These are phyloP conservation scores for Leptonema lineaticorne DNA, from an alignment of 1,140 invertebrate genomes.

Conservation along the genomic window DNA sequence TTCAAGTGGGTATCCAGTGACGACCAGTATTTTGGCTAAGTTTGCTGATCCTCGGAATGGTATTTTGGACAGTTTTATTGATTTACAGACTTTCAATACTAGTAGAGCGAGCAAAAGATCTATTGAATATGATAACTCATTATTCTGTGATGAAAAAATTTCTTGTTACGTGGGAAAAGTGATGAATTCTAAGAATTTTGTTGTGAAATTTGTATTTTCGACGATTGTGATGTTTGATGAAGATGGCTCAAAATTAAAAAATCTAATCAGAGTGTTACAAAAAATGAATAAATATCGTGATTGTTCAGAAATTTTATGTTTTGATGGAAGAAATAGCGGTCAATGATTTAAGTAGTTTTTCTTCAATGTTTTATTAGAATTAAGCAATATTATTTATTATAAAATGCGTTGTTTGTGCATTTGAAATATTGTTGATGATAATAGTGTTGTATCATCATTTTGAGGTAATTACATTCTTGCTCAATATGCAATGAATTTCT, in stretches of 20 bases:
- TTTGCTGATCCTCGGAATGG: not conserved
- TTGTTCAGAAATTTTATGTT: slow-evolving; percentile 30
- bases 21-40: slow-evolving; percentile 16
- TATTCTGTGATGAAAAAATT: slow-evolving; percentile 32
- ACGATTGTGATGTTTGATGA: slow-evolving; percentile 20
- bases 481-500: not conserved
- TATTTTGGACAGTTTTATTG: not conserved
- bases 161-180: slow-evolving; percentile 29
- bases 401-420: too few species aligned
- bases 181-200: slow-evolving; percentile 24
- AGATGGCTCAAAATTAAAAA: not conserved
- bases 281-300: slow-evolving; percentile 29
- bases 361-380: too few species aligned
- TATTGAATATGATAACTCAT: not conserved
- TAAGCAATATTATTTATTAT: too few species aligned
- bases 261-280: slow-evolving; percentile 27
- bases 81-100: slow-evolving; percentile 3
- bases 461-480: not conserved
- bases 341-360: too few species aligned
- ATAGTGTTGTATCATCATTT: not conserved
- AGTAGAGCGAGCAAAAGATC: slow-evolving; percentile 26
- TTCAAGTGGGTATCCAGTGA: not conserved
- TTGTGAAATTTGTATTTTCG: slow-evolving; percentile 23
- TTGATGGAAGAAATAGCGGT: too few species aligned
- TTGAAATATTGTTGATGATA: too few species aligned